A percentile compares a stretch with the other conserved stretches of the same genome.
These are phyloP conservation scores for Lacanobia oleracea DNA, from an alignment of 2,888 invertebrate genomes.

Conservation along the genomic window DNA sequence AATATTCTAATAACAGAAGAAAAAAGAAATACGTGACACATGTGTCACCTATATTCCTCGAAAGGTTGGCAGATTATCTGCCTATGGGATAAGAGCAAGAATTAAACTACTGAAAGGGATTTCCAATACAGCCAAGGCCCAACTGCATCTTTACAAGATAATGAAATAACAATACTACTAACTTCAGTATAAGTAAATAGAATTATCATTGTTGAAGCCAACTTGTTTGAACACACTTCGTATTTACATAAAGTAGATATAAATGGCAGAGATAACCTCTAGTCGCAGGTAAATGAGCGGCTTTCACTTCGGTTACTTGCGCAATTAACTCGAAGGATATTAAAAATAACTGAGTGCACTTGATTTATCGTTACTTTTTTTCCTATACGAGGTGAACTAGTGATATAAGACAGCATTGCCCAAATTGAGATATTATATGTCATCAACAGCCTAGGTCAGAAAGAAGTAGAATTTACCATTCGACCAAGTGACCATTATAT, in stretches of 20 bases:
- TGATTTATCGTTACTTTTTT: constrained; percentile 36
- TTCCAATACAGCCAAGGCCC: not conserved
- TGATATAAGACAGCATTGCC: not conserved
- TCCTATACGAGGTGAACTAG: constrained; percentile 41
- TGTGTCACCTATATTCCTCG: too few species aligned
- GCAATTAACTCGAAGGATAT: constrained; percentile 52
- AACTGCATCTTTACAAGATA: not conserved
- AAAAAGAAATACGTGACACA: too few species aligned
- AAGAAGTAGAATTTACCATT: too few species aligned
- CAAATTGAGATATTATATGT: not conserved
- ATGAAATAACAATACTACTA: not conserved
- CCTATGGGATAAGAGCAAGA: not conserved
- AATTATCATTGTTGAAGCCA: constrained; percentile 23
- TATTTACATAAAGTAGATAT: constrained; percentile 49
- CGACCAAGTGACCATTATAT: too few species aligned
- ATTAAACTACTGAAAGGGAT: not conserved
- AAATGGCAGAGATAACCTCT: constrained; percentile 51
- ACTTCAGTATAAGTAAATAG: constrained; percentile 23
- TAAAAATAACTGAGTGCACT: constrained; percentile 26
- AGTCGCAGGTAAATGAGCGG: constrained; percentile 30
- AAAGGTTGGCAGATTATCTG: too few species aligned
- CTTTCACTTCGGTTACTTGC: constrained; percentile 45
- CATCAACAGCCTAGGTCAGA: not conserved
- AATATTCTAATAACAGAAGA: not conserved
- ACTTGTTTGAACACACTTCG: constrained; percentile 13